Conservation (phyloP, 2,797 vertebrate species). For the Sebastes nivosus region DNA sequence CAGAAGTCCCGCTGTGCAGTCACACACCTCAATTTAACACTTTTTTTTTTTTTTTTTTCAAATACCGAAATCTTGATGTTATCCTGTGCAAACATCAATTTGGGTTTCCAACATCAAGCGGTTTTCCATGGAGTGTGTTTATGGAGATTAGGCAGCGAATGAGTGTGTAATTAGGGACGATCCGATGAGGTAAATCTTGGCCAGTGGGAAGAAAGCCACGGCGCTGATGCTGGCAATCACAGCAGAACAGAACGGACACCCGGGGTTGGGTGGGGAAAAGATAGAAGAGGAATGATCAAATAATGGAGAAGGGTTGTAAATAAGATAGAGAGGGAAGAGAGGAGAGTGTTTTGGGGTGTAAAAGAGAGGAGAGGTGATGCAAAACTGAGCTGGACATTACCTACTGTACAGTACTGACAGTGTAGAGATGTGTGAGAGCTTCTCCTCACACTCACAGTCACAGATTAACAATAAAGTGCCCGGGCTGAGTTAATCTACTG, state of each 20-base stretch:
- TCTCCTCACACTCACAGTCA: neutral
- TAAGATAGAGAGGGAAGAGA: neutral
- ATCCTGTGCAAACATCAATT: slow-evolving; percentile 37
- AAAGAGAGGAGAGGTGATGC: neutral
- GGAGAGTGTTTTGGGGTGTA: neutral
- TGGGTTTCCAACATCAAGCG: slow-evolving; percentile 21
- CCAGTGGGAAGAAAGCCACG: slow-evolving; percentile 46
- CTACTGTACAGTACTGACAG: neutral
- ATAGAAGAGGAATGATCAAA: slow-evolving; percentile 13
- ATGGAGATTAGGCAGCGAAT: slow-evolving; percentile 58
- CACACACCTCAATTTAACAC: slow-evolving; percentile 8
- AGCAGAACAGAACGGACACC: slow-evolving; percentile 32
- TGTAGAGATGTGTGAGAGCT: slow-evolving; percentile 17
- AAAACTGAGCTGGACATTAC: slow-evolving; percentile 13
- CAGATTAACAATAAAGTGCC: slow-evolving; percentile 24
- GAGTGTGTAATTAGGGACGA: slow-evolving; percentile 53
- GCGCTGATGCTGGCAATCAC: slow-evolving; percentile 49
- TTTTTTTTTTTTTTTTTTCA: neutral
- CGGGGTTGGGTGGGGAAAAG: neutral
- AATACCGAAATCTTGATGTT: slow-evolving; percentile 38
- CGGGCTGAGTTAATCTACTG: neutral
- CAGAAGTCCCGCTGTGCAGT: slow-evolving; percentile 37
- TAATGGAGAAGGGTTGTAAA: neutral
- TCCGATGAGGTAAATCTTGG: slow-evolving; percentile 59
- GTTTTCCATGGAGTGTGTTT: slow-evolving; percentile 44